phyloP scores from a whole-genome alignment of 2,113 vertebrate genomes.

The Mixornis gularis region DNA sequence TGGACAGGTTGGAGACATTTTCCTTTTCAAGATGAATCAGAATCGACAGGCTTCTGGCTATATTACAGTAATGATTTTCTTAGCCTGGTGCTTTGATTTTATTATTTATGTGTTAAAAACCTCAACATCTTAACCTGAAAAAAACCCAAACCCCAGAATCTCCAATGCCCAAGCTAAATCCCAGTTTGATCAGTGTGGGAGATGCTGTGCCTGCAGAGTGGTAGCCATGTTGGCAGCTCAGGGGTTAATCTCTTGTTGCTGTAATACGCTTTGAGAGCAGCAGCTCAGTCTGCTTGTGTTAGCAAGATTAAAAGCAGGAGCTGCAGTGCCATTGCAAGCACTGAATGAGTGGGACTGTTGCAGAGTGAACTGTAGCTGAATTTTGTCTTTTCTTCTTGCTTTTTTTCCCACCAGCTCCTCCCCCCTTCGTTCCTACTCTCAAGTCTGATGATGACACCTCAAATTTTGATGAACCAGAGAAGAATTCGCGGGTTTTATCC shows the following conservation, averaged over 20 bases:
- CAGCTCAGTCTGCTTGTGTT: conserved; percentile 81
- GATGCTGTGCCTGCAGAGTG: conserved; percentile 66
- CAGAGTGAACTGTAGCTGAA: conserved; percentile 71
- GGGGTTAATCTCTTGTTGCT: conserved; percentile 83
- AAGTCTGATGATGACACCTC: conserved; percentile 92
- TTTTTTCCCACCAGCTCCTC: conserved; percentile 84
- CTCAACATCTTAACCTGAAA: background rate
- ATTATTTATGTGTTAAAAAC: background rate
- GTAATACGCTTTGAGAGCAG: conserved; percentile 74
- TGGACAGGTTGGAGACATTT: conserved; percentile 14
- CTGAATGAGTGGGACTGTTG: conserved; percentile 69
- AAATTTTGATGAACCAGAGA: conserved; percentile 89
- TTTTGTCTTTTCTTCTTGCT: conserved; percentile 71
- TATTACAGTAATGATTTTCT: background rate
- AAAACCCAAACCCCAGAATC: background rate
- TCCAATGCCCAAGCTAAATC: background rate
- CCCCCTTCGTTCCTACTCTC: conserved; percentile 87
- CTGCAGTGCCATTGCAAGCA: conserved; percentile 78
- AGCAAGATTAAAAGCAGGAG: conserved; percentile 84
- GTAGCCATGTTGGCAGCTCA: conserved; percentile 79
- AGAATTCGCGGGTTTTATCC: conserved; percentile 84
- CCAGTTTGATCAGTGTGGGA: conserved; percentile 13
- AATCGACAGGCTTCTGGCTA: background rate
- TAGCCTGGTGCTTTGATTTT: conserved; percentile 13
- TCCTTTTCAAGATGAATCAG: conserved; percentile 12